Evolutionary conservation across 2,888 invertebrate genomes (phyloP).

Genomic region (Hymenopus coronatus): DNA sequence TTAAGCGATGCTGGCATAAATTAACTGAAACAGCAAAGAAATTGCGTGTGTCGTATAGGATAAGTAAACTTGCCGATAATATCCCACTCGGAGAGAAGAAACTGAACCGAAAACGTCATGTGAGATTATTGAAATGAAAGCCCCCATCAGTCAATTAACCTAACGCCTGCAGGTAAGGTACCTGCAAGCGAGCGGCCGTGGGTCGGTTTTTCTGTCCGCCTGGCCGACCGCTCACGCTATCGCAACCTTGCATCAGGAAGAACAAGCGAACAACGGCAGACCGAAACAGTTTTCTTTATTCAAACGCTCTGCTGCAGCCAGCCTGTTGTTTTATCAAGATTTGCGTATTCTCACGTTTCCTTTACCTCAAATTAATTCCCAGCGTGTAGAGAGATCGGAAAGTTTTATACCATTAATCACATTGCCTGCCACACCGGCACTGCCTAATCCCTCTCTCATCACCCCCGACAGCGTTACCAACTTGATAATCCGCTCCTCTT

Average conservation of each 20-base stretch:
- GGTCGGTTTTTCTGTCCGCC: no score
- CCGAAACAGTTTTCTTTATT: slow-evolving; percentile 31
- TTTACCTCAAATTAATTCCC: slow-evolving; percentile 32
- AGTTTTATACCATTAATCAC: slow-evolving; percentile 28
- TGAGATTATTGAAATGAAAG: neutral
- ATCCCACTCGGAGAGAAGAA: no score
- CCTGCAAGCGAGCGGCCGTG: neutral
- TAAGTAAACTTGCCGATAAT: no score
- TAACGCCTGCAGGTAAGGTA: neutral
- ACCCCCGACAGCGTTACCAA: neutral
- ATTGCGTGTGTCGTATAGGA: no score
- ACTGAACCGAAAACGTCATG: no score
- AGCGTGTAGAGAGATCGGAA: slow-evolving; percentile 27
- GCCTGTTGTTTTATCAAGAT: slow-evolving; percentile 45
- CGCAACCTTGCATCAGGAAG: neutral
- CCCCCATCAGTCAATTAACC: neutral
- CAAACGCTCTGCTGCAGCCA: slow-evolving; percentile 10
- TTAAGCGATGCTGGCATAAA: no score
- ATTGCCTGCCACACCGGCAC: neutral
- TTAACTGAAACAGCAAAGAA: no score
- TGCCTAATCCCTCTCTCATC: slow-evolving; percentile 5
- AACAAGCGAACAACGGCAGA: neutral
- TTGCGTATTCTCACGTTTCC: slow-evolving; percentile 49
- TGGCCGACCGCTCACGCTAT: slow-evolving; percentile 12
- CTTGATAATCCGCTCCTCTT: no score